Conservation (phyloP, 2,888 invertebrate genomes). For the Rhagonycha fulva region DNA sequence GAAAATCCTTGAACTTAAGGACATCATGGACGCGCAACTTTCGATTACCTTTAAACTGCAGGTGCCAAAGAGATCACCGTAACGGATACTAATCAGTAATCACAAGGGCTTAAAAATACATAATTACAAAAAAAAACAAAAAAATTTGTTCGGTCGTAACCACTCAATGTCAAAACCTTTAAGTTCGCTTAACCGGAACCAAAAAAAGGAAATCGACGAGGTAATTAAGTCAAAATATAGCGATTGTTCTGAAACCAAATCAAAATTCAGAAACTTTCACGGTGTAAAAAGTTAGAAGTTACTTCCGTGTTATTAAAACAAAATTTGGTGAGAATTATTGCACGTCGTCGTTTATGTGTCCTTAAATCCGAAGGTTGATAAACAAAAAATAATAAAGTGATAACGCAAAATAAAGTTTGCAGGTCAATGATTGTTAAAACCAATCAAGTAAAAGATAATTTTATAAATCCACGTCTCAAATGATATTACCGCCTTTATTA, state of each 20-base stretch:
- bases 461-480: neutral
- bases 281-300: neutral
- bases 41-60: neutral
- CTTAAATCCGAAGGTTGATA: too few species aligned
- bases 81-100: neutral
- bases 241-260: neutral
- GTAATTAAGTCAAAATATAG: neutral
- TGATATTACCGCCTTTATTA: neutral
- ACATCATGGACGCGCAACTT: neutral
- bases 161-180: neutral
- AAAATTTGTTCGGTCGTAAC: neutral
- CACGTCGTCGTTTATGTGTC: neutral
- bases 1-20: neutral
- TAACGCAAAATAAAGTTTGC: neutral
- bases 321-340: neutral
- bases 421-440: neutral
- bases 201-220: neutral
- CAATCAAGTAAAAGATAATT: neutral
- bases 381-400: neutral
- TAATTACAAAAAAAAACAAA: neutral
- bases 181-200: neutral
- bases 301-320: neutral
- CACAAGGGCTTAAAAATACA: neutral
- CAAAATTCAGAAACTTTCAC: neutral
- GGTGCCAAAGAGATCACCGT: neutral